These are phyloP conservation scores for Diprion similis DNA, from an alignment of 1,140 invertebrate species.

Conservation along the genomic window DNA sequence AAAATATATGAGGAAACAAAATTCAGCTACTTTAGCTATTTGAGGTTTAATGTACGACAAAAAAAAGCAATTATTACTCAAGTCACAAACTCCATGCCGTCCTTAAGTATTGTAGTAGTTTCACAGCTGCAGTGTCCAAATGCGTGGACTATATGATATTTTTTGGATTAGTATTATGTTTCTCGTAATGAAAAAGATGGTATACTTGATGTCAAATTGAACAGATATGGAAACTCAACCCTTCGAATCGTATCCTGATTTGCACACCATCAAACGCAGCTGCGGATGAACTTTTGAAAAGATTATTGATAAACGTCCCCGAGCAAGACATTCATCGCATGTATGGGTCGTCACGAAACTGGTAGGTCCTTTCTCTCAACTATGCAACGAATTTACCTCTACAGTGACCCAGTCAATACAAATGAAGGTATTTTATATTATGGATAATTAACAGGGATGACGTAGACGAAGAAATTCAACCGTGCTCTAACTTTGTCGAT, in stretches of 20 bases:
- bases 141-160: too few relatives aligned
- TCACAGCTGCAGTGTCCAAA: too few relatives aligned
- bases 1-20: too few relatives aligned
- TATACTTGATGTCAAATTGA: slow-evolving; percentile 17
- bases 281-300: slow-evolving; percentile 73
- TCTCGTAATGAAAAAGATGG: too few relatives aligned
- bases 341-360: slow-evolving; percentile 56
- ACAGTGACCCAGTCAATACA: background rate
- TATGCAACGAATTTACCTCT: slow-evolving; percentile 36
- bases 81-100: too few relatives aligned
- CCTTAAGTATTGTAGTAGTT: too few relatives aligned
- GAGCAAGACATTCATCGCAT: slow-evolving; percentile 54
- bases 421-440: slow-evolving; percentile 37
- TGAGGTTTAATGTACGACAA: too few relatives aligned
- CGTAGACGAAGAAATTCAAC: slow-evolving; percentile 40
- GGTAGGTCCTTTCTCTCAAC: slow-evolving; percentile 47
- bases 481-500: slow-evolving; percentile 48
- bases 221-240: slow-evolving; percentile 54
- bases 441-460: slow-evolving; percentile 30
- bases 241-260: slow-evolving; percentile 67
- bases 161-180: slow-evolving; percentile 13
- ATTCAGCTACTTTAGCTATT: too few relatives aligned
- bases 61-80: too few relatives aligned
- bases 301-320: slow-evolving; percentile 59
- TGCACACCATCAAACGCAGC: slow-evolving; percentile 80